A percentile compares a stretch with the other conserved stretches of the same genome.
These are phyloP conservation scores for Agrilus biguttatus DNA, from an alignment of 2,888 invertebrate genomes.

Conservation along the genomic window DNA sequence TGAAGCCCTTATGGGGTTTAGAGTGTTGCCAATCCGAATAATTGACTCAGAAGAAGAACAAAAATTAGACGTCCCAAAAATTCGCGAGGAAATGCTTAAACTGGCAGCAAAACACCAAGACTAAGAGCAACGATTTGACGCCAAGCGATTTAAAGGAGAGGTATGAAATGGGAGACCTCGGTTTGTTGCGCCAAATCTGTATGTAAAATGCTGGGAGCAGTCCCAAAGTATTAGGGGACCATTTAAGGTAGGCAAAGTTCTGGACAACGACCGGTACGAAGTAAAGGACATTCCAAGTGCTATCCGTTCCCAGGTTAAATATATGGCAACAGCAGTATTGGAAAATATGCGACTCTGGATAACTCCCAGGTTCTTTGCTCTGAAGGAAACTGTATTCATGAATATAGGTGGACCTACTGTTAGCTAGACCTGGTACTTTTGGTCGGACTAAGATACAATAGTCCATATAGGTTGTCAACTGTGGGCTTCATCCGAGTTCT, in stretches of 20 bases:
- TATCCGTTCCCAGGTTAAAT: neutral
- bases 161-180: constrained; percentile 7
- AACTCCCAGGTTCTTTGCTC: too few species aligned
- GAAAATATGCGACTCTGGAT: constrained; percentile 1
- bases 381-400: too few species aligned
- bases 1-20: neutral
- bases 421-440: too few species aligned
- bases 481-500: too few species aligned
- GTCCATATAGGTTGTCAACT: too few species aligned
- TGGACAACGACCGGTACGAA: constrained; percentile 12
- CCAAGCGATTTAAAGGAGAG: neutral
- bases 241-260: constrained; percentile 10
- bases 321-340: neutral
- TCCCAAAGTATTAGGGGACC: constrained; percentile 9
- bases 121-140: constrained; percentile 7
- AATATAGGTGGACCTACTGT: too few species aligned
- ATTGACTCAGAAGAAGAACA: constrained; percentile 11
- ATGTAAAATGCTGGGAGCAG: constrained; percentile 5
- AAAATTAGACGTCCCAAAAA: constrained; percentile 7
- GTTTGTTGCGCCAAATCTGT: constrained; percentile 5
- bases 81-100: constrained; percentile 1
- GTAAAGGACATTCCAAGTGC: constrained; percentile 6
- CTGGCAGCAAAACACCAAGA: constrained; percentile 5
- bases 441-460: too few species aligned
- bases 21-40: constrained; percentile 8